Evolutionary conservation across 2,797 vertebrate species (phyloP), one percentile per base, ranked within the genome.

Genomic region (Pampus argenteus): DNA sequence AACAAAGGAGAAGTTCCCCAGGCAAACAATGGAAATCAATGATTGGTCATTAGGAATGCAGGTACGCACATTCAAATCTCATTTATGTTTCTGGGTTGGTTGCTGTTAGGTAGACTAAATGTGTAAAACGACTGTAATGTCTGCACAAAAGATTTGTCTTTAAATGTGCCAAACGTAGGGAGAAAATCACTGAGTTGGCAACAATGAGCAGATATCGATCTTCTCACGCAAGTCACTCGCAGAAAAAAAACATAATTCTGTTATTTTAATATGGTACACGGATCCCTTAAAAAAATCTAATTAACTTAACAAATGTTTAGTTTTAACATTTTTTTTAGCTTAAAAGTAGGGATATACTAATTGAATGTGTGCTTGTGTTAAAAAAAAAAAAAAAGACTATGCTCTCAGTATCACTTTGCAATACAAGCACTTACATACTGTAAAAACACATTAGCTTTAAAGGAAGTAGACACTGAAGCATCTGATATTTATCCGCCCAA

Each of bases 341-440:
- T 34, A 55, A 9, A 18, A 4, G 34, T 36, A 36, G 2, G 17
- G 4, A 2, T 44, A 18, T 44, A 44, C 4, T 17, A 25, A 28
- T 6, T 3, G 11, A 47, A 48, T 56, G 6, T 44, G 56, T 40
- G 34, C 31, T 58, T 36, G 61, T 42, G 10, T 49, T 23, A 14
- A 26, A 17, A 34, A 8, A 26, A 56, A 22, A 28, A 1, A 20
- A n/a, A 4, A 28, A 17, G 1, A 14, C 23, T 38, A 17, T 47
- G 31, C 25, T n/a, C 9, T 51, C 60, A 58, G 48, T 22, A 67
- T 56, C 44, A 34, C n/a, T 72, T 68, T 75, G 26, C 28, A 65
- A 17, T 18, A 54, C 18, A 44, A 11, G 5, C 6, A 57, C 6
- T 5, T 29, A 49, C 25, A 71, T 28, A 44, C 67, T 34, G 59